Conservation (phyloP, 2,888 invertebrate species). For the Copidosoma aretas region DNA sequence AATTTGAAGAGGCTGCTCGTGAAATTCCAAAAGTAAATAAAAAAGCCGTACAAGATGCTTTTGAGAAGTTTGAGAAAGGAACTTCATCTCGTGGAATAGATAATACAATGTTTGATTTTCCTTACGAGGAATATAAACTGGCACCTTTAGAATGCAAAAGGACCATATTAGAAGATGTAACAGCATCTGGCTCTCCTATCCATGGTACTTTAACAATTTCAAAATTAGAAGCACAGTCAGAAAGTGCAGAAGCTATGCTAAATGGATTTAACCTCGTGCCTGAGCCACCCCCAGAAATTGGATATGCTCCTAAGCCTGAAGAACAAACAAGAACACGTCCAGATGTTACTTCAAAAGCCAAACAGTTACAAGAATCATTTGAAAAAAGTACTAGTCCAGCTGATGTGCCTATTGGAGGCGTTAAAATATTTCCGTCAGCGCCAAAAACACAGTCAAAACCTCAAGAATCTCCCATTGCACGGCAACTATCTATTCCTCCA, state of each 20-base stretch:
- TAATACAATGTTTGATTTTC: slow-evolving; percentile 59
- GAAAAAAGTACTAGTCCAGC: slow-evolving; percentile 64
- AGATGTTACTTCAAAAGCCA: slow-evolving; percentile 68
- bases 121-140: slow-evolving; percentile 57
- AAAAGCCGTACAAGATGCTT: slow-evolving; percentile 56
- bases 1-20: slow-evolving; percentile 51
- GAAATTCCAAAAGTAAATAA: slow-evolving; percentile 47
- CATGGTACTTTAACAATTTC: slow-evolving; percentile 55
- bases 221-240: slow-evolving; percentile 54
- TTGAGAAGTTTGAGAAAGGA: slow-evolving; percentile 55
- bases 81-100: slow-evolving; percentile 53
- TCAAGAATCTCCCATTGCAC: slow-evolving; percentile 42
- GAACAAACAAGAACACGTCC: slow-evolving; percentile 62
- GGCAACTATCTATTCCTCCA: slow-evolving; percentile 52
- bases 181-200: slow-evolving; percentile 55
- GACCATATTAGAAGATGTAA: slow-evolving; percentile 55
- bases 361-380: slow-evolving; percentile 67
- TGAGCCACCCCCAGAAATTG: slow-evolving; percentile 76
- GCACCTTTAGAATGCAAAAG: slow-evolving; percentile 51
- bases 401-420: slow-evolving; percentile 68
- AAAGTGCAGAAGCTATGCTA: slow-evolving; percentile 56
- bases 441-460: slow-evolving; percentile 44
- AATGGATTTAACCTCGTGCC: slow-evolving; percentile 68
- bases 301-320: slow-evolving; percentile 67
- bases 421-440: slow-evolving; percentile 64